Conservation (phyloP, 2,113 vertebrate genomes). For the Perca fluviatilis region DNA sequence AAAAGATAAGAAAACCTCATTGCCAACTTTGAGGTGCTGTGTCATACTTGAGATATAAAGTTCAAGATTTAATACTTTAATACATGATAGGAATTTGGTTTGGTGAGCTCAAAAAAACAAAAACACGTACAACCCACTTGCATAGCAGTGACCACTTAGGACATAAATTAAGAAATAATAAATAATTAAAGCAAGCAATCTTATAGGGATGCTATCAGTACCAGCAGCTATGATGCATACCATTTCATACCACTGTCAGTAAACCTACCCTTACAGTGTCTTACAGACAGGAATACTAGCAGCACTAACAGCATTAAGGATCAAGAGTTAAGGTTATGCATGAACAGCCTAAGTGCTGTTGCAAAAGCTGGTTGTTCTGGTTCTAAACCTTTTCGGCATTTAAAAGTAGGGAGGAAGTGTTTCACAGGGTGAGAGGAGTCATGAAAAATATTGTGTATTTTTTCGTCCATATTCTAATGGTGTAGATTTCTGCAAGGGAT, state of each 20-base stretch:
- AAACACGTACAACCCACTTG: neutral
- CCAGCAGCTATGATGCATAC: neutral
- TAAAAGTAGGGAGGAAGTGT: too few species aligned
- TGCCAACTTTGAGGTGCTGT: neutral
- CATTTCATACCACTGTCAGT: neutral
- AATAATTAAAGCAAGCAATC: neutral
- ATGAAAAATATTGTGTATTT: neutral
- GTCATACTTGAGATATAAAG: neutral
- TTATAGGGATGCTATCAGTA: neutral
- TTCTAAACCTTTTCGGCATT: too few species aligned
- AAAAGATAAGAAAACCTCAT: neutral
- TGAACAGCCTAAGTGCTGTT: neutral
- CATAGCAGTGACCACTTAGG: too few species aligned
- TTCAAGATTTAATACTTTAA: neutral
- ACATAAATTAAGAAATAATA: neutral
- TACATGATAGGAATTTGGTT: neutral
- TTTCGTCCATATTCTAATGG: too few species aligned
- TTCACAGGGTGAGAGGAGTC: neutral
- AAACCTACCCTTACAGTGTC: neutral
- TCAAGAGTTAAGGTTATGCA: neutral
- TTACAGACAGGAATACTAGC: neutral
- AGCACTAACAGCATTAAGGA: too few species aligned
- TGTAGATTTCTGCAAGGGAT: too few species aligned
- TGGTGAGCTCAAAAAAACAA: neutral
- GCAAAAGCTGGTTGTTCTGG: too few species aligned